Base-by-base conservation (phyloP, 2,797 vertebrate genomes). In the Gymnodraco acuticeps region DNA sequence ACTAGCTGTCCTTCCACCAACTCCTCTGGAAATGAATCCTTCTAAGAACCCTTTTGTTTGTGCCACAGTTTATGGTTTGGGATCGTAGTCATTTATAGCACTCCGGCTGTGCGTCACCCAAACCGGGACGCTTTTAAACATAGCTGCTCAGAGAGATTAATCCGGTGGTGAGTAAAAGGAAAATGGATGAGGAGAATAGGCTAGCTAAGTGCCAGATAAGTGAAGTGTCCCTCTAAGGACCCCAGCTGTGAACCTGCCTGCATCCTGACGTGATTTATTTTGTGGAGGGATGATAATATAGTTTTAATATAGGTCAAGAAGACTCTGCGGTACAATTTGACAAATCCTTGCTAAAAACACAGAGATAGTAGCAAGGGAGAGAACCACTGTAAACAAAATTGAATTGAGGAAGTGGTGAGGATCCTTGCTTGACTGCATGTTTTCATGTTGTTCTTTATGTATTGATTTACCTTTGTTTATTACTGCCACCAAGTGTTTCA, bases 41-140 rank as follows among this genome's bases (percentile, higher is more conserved):
- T 75, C 60, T 71, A 62, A 80, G 70, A 72, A 43, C 45, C 53
- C 70, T 48, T 70, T 79, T 88, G 78, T 70, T 81, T 59, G 72
- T 47, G 38, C 31, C 66, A 46, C 80, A 45, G 65, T 84, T 78
- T 75, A 75, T 68, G 52, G 65, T 62, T 65, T 48, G 52, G 73
- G 79, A 86, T 85, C 19, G 5, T 20, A 70, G 69, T 79, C 85
- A 86, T 91, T 87, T 84, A 87, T 87, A 87, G 83, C 70, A 74
- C 69, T 70, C 53, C 3, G 63, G 51, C 80, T 83, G 71, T 56
- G 77, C 69, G 50, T 82, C 81, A 73, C 64, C 73, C 52, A 70
- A 90, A 85, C 84, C 83, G 79, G 87, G 82, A 72, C 50, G 50
- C 20, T 38, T 77, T 88, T 84, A 72, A 75, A 52, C 65, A 14